A percentile compares a stretch with the other conserved stretches of the same genome.
Evolutionary conservation across 2,888 invertebrate genomes (phyloP).

Genomic region (Patella depressa): DNA sequence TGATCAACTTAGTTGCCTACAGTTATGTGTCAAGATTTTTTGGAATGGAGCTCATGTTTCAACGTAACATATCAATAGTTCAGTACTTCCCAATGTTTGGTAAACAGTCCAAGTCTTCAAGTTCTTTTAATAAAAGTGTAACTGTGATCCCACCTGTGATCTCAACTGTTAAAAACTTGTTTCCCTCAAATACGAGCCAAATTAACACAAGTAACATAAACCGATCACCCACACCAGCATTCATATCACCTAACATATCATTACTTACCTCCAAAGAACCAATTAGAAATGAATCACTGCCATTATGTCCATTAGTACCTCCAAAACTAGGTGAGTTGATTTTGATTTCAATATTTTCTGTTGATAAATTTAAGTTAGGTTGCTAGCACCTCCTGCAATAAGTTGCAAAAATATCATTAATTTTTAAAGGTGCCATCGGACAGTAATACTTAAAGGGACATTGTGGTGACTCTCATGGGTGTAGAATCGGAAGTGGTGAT

Average conservation of each 20-base stretch:
- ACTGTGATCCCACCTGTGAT: background rate
- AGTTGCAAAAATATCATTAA: too few relatives aligned
- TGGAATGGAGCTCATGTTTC: background rate
- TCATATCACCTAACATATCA: background rate
- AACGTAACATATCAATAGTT: background rate
- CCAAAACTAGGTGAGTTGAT: constrained; percentile 38
- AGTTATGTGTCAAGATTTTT: constrained; percentile 13
- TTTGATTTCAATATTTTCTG: too few relatives aligned
- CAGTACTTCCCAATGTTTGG: background rate
- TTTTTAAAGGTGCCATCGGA: too few relatives aligned
- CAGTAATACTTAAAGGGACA: too few relatives aligned
- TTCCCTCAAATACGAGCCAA: background rate
- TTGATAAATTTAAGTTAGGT: too few relatives aligned
- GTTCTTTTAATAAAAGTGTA: background rate
- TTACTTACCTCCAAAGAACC: background rate
- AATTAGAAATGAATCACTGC: constrained; percentile 9
- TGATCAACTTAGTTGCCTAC: constrained; percentile 19
- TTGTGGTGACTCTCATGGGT: too few relatives aligned
- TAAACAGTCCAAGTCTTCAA: background rate
- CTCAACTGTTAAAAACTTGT: background rate
- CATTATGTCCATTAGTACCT: constrained; percentile 36
- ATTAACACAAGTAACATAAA: background rate
- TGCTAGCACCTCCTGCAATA: too few relatives aligned
- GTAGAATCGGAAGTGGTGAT: too few relatives aligned
- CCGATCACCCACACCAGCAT: background rate